Base-by-base conservation (phyloP, 2,113 vertebrate species). In the Salvelinus alpinus region DNA sequence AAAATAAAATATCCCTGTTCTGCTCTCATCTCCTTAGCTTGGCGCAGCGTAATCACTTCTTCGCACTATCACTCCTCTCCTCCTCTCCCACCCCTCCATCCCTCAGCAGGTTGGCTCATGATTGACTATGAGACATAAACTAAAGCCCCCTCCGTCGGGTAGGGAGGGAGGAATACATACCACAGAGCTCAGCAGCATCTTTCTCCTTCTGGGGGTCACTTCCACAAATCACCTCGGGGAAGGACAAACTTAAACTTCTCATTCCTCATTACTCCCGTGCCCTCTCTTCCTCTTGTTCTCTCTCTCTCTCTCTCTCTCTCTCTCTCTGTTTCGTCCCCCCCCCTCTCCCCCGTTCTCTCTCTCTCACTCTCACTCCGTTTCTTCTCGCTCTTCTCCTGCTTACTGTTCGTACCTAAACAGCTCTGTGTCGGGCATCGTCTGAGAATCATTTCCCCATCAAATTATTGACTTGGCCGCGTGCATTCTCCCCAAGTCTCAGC, bases 1-100 rank as follows among this genome's bases (percentile, higher is more conserved):
- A 90, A 91, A 92, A 91, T 91, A 91, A 94, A 93, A 92, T 90
- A 91, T 78, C 84, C 74, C 54, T 73, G 82, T 85, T 88, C 77
- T 60, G 73, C 82, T 88, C 87, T 78, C 88, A 51, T 86, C 92
- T 87, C 89, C 80, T 88, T 86, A 86, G 86, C 80, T 82, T 79
- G 29, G 68, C 48, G 0, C 71, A 78, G 86, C 48, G 29, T 91
- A 92, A 93, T 93, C 91, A 73, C 27, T 66, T 90, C 67, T 48
- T 81, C 89, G 80, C 81, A 64, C 67, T 72, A 71, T 22, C 74
- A 72, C 77, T 76, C 72, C 18, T 20, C n/a, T 51, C 86, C 83
- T 88, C 82, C 84, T 57, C 24, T 65, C 14, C 69, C 22, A 3
- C 11, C 70, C 22, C 70, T 54, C 48, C 14, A 67, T 59, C 78